phyloP scores from a whole-genome alignment of 2,888 invertebrate species.

The Norana najaformis region DNA sequence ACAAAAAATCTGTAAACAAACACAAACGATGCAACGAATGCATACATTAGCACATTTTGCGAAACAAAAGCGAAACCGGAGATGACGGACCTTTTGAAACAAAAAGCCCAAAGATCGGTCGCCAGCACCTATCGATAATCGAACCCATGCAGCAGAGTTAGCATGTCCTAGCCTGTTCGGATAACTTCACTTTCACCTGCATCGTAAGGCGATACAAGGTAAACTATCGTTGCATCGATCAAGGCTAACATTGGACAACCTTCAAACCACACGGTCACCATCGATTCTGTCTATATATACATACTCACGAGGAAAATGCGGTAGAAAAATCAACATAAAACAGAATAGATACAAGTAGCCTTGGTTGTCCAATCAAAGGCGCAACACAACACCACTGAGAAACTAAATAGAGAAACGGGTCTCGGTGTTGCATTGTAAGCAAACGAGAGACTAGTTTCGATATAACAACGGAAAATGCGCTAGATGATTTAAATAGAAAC shows the following conservation, averaged over 20 bases:
- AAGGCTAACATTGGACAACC: neutral
- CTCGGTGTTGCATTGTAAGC: neutral
- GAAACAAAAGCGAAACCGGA: neutral
- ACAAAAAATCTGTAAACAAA: neutral
- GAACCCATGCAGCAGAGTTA: neutral
- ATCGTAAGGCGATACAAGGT: no score
- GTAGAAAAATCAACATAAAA: neutral
- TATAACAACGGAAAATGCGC: neutral
- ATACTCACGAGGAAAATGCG: neutral
- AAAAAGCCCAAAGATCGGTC: neutral
- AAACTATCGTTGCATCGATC: no score
- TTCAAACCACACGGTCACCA: neutral
- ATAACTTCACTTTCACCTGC: no score
- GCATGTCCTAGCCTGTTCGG: neutral
- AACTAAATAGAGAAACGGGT: neutral
- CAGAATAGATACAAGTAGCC: neutral
- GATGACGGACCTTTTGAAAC: neutral
- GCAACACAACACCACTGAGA: neutral
- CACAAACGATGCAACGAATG: neutral
- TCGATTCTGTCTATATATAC: neutral
- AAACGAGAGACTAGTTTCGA: neutral
- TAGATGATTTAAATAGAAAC: neutral
- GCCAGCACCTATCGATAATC: neutral
- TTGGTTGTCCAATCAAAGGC: neutral
- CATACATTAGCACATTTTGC: neutral